A percentile compares a stretch with the other conserved stretches of the same genome.
Conservation (phyloP, 2,888 invertebrate species). For the Pycnomerus fuliginosus region DNA sequence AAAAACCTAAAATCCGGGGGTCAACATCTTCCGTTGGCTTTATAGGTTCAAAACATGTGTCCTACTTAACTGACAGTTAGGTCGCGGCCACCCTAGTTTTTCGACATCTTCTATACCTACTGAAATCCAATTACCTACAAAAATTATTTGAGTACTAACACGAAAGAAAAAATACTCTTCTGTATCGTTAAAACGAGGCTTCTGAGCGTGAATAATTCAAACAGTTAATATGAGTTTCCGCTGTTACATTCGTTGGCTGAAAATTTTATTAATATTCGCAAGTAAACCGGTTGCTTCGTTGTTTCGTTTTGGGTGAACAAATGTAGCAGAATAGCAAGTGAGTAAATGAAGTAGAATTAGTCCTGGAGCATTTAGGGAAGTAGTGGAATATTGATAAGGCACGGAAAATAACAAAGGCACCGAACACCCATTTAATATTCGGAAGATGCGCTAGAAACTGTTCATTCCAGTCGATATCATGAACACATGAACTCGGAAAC, state of each 20-base stretch:
- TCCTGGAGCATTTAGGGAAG: slow-evolving; percentile 24
- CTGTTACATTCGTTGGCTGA: slow-evolving; percentile 18
- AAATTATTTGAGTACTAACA: too few species aligned
- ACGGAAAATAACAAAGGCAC: slow-evolving; percentile 30
- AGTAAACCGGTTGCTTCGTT: slow-evolving; percentile 21
- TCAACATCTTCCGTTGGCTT: too few species aligned
- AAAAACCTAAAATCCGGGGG: too few species aligned
- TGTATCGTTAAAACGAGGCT: too few species aligned
- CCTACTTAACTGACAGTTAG: too few species aligned
- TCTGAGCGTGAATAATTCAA: slow-evolving; percentile 23
- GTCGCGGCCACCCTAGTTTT: too few species aligned
- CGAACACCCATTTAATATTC: slow-evolving; percentile 29
- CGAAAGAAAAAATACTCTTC: too few species aligned
- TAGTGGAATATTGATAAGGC: slow-evolving; percentile 33
- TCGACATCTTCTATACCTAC: too few species aligned
- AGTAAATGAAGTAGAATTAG: slow-evolving; percentile 31
- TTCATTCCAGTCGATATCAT: slow-evolving; percentile 30
- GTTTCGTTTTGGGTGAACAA: slow-evolving; percentile 18
- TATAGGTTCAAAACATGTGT: too few species aligned
- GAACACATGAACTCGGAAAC: slow-evolving; percentile 16
- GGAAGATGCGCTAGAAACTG: slow-evolving; percentile 22
- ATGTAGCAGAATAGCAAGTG: slow-evolving; percentile 20
- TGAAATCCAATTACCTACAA: too few species aligned
- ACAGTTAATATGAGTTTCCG: slow-evolving; percentile 16
- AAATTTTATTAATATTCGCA: slow-evolving; percentile 19